Evolutionary conservation across 2,113 vertebrate genomes (phyloP), one percentile per base, ranked within the genome.

Genomic region (Zosterops lateralis): DNA sequence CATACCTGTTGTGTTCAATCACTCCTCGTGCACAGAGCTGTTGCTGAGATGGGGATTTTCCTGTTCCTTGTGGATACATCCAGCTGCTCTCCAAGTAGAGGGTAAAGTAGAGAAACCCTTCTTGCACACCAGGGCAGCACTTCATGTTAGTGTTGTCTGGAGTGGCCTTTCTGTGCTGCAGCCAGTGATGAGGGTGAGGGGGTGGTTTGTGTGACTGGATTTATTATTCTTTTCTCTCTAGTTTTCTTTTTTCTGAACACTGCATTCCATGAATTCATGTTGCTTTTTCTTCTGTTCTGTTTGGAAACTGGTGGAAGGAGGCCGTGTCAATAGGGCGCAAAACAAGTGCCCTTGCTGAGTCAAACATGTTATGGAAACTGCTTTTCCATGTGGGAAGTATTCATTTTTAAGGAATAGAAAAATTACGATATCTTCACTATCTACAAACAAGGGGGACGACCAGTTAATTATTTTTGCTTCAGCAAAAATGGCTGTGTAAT

Each of bases 161-260:
- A 44, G 82, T 14, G 40, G 89, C 81, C 75, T 83, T 81, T 53
- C 89, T 58, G 65, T 82, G 64, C 71, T 64, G 56, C 94, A 24
- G 66, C 31, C 2, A 0, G 42, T n/a, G 32, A 28, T 15, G 71
- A 57, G 36, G 67, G 47, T 0, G 0, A 20, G 19, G n/a, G 54
- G 47, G 20, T 44, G 15, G 7, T 22, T 68, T 53, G 20, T 21
- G 48, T 12, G 68, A 15, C 65, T 72, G 25, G 42, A 76, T 90
- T 83, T 57, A 18, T 92, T 38, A 11, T 19, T 85, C 40, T 90
- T 48, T 47, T 40, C 51, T 40, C 31, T 91, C 67, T 31, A 60
- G 12, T 12, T 18, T 31, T 28, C 78, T 50, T 80, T 58, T 68
- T n/a, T 45, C 57, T 4, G 5, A 9, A 16, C 0, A 2, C 34